These are phyloP conservation scores for Notodonta dromedarius DNA, from an alignment of 2,888 invertebrate genomes.

Conservation along the genomic window DNA sequence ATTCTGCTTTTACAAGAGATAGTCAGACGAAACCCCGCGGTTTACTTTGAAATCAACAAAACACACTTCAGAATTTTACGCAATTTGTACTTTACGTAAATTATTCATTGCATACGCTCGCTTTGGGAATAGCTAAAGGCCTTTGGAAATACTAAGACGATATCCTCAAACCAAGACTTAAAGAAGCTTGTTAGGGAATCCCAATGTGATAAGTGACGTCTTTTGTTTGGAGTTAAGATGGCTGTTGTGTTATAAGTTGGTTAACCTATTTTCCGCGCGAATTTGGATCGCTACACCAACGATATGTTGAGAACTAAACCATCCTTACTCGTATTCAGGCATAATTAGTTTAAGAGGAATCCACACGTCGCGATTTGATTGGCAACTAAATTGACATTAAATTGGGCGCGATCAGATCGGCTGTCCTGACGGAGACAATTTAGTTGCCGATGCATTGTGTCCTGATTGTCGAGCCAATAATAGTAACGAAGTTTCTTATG, in stretches of 20 bases:
- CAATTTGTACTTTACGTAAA: background rate
- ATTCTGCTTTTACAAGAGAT: background rate
- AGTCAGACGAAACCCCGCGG: background rate
- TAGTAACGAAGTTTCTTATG: too few species aligned
- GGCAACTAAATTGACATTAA: too few species aligned
- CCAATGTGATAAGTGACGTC: background rate
- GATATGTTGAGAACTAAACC: background rate
- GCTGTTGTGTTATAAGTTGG: background rate
- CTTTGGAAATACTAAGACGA: background rate
- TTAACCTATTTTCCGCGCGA: background rate
- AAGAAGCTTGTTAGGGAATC: background rate
- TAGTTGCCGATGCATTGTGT: too few species aligned
- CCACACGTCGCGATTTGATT: too few species aligned
- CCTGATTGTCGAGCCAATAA: too few species aligned
- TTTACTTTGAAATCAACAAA: background rate
- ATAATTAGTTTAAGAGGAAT: background rate
- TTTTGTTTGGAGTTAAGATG: background rate
- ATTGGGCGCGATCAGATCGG: too few species aligned
- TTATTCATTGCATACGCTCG: constrained; percentile 1
- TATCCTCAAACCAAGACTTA: background rate
- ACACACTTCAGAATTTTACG: background rate
- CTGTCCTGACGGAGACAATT: too few species aligned
- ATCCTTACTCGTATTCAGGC: background rate
- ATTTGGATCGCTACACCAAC: too few species aligned
- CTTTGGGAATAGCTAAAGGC: background rate